A percentile compares a stretch with the other conserved stretches of the same genome.
Evolutionary conservation across 64 coral and sea anemone genomes (phyloP).

Genomic region (Pachyseris speciosa): DNA sequence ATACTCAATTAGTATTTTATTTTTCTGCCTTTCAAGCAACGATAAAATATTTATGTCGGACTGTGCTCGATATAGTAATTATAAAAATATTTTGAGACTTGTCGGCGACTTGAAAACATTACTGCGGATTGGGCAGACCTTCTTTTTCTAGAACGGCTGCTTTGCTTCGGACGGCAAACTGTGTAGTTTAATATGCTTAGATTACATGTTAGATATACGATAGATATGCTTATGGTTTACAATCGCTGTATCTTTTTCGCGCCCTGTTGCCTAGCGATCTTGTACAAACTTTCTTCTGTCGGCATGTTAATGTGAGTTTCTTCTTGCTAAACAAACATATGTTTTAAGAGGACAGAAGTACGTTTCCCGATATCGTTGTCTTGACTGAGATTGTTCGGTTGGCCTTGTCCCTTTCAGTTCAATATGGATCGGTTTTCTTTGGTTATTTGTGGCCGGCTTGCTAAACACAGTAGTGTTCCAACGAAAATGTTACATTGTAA

Average conservation of each 20-base stretch:
- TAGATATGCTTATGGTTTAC: neutral
- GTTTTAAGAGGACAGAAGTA: slow-evolving; percentile 19
- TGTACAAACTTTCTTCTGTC: slow-evolving; percentile 54
- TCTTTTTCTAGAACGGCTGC: neutral
- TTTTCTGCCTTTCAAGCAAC: slow-evolving; percentile 81
- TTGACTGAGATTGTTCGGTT: slow-evolving; percentile 1
- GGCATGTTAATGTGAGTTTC: slow-evolving; percentile 61
- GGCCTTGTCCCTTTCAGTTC: neutral
- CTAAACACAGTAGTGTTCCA: slow-evolving; percentile 26
- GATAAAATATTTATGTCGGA: slow-evolving; percentile 88
- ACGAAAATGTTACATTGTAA: slow-evolving; percentile 42
- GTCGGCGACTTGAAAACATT: slow-evolving; percentile 17
- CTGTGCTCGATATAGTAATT: slow-evolving; percentile 75
- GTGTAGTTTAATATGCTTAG: slow-evolving; percentile 20
- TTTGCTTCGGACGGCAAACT: neutral
- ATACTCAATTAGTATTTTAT: slow-evolving; percentile 92
- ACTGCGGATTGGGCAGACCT: neutral
- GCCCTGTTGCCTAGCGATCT: slow-evolving; percentile 68
- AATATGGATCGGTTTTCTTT: slow-evolving; percentile 9
- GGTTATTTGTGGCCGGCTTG: slow-evolving; percentile 26
- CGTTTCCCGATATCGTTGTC: neutral
- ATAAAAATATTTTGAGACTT: slow-evolving; percentile 62
- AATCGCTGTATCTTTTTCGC: slow-evolving; percentile 69
- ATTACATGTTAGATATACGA: neutral
- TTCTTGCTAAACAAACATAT: slow-evolving; percentile 60